Percentiles rank a stretch among this genome's conserved stretches.
Conservation (phyloP, 1,140 invertebrate genomes). For the Capitella teleta region DNA sequence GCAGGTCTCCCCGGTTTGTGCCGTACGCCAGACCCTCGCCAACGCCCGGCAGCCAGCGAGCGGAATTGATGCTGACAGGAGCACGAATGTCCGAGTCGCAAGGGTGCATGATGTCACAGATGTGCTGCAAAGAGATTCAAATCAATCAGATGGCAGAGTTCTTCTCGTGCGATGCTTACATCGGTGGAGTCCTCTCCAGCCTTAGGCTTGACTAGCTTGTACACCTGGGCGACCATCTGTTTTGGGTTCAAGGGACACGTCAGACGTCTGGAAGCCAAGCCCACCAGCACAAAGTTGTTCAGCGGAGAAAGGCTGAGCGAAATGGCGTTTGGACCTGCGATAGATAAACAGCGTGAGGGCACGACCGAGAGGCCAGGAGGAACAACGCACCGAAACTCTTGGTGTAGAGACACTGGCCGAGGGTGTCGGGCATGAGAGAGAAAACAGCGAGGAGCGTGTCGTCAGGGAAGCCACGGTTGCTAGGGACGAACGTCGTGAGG, state of each 20-base stretch:
- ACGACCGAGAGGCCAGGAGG: neutral
- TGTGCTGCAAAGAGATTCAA: conserved; percentile 40
- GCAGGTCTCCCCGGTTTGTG: conserved; percentile 69
- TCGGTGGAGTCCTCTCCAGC: conserved; percentile 31
- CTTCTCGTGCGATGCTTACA: conserved; percentile 16
- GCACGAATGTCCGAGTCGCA: conserved; percentile 45
- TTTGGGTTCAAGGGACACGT: conserved; percentile 22
- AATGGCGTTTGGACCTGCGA: conserved; percentile 55
- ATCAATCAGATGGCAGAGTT: conserved; percentile 7
- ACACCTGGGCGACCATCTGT: conserved; percentile 56
- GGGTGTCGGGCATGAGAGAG: conserved; percentile 58
- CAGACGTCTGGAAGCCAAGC: conserved; percentile 54
- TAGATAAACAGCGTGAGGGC: neutral
- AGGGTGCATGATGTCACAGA: conserved; percentile 53
- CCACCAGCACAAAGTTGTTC: conserved; percentile 63
- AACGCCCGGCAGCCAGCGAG: conserved; percentile 66
- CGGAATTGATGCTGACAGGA: conserved; percentile 65
- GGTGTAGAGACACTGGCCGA: conserved; percentile 65
- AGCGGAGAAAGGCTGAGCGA: conserved; percentile 71
- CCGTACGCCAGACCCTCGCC: conserved; percentile 75
- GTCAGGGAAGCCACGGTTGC: conserved; percentile 44
- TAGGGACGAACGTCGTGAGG: conserved; percentile 59
- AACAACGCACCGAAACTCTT: conserved; percentile 53
- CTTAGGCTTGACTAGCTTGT: conserved; percentile 27
- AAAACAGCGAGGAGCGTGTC: conserved; percentile 54